Base-by-base conservation (phyloP, 1,140 invertebrate species). In the Anastrepha ludens region DNA sequence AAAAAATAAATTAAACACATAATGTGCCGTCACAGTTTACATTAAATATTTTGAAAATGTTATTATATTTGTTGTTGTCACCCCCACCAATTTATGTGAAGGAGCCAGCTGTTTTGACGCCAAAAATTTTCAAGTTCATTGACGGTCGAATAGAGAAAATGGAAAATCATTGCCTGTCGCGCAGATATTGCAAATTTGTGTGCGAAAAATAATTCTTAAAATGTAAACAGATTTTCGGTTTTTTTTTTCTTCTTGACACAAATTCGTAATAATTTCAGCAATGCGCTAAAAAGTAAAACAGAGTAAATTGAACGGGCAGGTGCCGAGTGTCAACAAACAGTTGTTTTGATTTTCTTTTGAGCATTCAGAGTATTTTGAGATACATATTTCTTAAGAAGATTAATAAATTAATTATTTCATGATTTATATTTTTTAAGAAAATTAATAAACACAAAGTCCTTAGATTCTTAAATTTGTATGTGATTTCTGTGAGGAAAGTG, bases 121-220 rank as follows among this genome's bases (percentile, higher is more conserved):
- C 15, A 81, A 81, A n/a, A 81, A 20, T 55, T 81, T 50, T 81
- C 74, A 81, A 81, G 74, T 81, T 81, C 74, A 81, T 81, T 81
- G 74, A 55, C 74, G 47, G 44, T 81, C 74, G 29, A 81, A n/a
- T 55, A 55, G 74, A 3, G 44, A 81, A 55, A 81, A 81, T 55
- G 44, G 17, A 55, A 81, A 55, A 15, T 81, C 9, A 9, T 67
- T 8, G 64, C 29, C 3, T 41, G 29, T 67, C 29, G 20, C 11
- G 9, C 39, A 11, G 20, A 20, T 67, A 29, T 29, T 13, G 39
- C 64, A 67, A 67, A 67, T 39, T 67, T 67, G 50, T 41, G 29
- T 39, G 64, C 29, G 29, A 67, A 67, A 15, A 17, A 29, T 29
- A 29, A 29, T 29, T 29, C 29, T 29, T 0, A 29, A 74, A 74